These are phyloP conservation scores for Macropus fuliginosus DNA, from an alignment of 2,797 vertebrate genomes.

Conservation along the genomic window DNA sequence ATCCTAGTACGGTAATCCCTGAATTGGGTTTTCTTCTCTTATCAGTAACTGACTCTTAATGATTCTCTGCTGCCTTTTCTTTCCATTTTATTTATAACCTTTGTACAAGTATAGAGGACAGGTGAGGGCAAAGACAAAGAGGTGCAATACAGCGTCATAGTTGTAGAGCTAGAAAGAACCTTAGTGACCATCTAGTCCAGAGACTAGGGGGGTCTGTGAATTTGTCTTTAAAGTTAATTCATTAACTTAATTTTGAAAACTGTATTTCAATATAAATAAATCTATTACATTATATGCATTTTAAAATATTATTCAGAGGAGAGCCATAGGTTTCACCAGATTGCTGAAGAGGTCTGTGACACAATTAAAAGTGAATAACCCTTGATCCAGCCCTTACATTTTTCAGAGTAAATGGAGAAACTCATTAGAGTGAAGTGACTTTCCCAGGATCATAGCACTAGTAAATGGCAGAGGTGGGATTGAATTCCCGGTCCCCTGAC, in stretches of 20 bases:
- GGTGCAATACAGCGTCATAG: background rate
- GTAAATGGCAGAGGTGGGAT: background rate
- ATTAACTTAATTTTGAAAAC: background rate
- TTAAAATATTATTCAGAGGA: background rate
- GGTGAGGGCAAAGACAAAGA: background rate
- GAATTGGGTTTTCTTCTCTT: background rate
- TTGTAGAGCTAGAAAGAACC: background rate
- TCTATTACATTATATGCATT: background rate
- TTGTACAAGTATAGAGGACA: background rate
- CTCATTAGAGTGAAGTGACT: background rate
- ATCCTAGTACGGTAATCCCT: background rate
- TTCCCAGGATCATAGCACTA: background rate
- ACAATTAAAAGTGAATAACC: background rate
- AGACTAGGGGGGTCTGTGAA: background rate
- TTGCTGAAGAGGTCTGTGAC: background rate
- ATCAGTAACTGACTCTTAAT: background rate
- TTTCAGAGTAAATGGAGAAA: background rate
- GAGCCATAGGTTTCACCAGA: background rate
- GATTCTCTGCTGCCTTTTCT: background rate
- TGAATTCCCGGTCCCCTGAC: background rate
- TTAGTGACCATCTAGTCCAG: background rate
- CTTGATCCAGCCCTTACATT: background rate
- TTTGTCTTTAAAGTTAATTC: background rate
- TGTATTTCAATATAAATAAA: background rate
- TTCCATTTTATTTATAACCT: background rate